Conservation (phyloP, 2,888 invertebrate genomes). For the Drosophila trichaetosa region DNA sequence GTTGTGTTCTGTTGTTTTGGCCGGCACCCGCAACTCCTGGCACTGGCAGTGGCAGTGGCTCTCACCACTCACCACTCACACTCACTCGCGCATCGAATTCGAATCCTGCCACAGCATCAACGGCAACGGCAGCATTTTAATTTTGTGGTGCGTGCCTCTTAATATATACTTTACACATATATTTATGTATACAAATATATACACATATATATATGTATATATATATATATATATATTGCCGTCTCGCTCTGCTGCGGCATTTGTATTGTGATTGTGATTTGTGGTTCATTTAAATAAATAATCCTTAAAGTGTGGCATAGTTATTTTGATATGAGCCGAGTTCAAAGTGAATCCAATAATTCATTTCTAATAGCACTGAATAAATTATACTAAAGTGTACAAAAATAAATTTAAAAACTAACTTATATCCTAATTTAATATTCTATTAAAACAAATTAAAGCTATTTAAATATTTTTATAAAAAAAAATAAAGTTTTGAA, state of each 20-base stretch:
- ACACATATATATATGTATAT: slow-evolving; percentile 17
- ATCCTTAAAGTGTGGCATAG: slow-evolving; percentile 62
- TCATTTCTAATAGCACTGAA: not conserved
- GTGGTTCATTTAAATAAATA: slow-evolving; percentile 78
- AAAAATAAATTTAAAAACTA: not conserved
- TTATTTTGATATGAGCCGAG: not conserved
- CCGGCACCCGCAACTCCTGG: slow-evolving; percentile 55
- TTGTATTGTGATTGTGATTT: slow-evolving; percentile 73
- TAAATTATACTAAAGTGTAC: not conserved
- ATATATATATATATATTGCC: not conserved
- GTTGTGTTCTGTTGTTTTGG: slow-evolving; percentile 54
- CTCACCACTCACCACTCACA: slow-evolving; percentile 47
- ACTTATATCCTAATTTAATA: not conserved
- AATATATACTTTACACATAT: slow-evolving; percentile 35
- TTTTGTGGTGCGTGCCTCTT: slow-evolving; percentile 69
- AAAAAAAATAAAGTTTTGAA: not conserved
- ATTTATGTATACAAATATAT: slow-evolving; percentile 4
- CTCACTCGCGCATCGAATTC: slow-evolving; percentile 65
- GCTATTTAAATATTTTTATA: not conserved
- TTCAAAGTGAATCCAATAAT: not conserved
- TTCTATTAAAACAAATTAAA: not conserved
- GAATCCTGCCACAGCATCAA: slow-evolving; percentile 56
- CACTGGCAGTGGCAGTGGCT: not conserved
- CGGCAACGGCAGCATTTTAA: slow-evolving; percentile 69
- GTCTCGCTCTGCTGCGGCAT: slow-evolving; percentile 22